A percentile compares a stretch with the other conserved stretches of the same genome.
These are phyloP conservation scores for Chloropsis cyanopogon DNA, from an alignment of 2,113 vertebrate species.

Conservation along the genomic window DNA sequence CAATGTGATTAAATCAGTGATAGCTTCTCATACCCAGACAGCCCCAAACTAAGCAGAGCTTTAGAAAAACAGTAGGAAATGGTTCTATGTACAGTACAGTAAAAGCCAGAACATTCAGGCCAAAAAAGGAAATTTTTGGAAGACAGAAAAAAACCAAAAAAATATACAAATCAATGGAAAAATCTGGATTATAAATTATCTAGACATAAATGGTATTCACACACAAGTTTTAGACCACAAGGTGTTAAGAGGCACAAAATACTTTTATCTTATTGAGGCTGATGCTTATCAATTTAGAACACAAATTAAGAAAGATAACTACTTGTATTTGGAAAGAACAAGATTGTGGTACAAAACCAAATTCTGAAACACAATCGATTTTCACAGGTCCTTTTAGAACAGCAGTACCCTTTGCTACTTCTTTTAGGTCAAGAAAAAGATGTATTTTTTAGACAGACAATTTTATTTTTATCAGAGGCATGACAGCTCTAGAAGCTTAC, in stretches of 20 bases:
- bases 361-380: neutral
- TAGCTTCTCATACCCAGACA: neutral
- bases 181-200: neutral
- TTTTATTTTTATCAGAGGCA: neutral
- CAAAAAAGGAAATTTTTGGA: neutral
- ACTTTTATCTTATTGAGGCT: neutral
- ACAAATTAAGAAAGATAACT: neutral
- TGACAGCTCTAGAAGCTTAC: neutral
- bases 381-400: neutral
- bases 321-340: neutral
- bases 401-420: neutral
- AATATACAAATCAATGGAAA: neutral
- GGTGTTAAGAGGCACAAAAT: neutral
- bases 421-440: neutral
- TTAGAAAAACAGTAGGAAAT: neutral
- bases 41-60: neutral
- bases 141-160: neutral
- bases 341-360: neutral
- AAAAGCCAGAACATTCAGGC: neutral
- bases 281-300: neutral
- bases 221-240: neutral
- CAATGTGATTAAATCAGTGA: neutral
- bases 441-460: accelerated
- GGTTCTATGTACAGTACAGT: neutral
- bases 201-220: neutral